These are phyloP conservation scores for Apodemus agrarius DNA, from an alignment of 2,797 vertebrate genomes.

Conservation along the genomic window DNA sequence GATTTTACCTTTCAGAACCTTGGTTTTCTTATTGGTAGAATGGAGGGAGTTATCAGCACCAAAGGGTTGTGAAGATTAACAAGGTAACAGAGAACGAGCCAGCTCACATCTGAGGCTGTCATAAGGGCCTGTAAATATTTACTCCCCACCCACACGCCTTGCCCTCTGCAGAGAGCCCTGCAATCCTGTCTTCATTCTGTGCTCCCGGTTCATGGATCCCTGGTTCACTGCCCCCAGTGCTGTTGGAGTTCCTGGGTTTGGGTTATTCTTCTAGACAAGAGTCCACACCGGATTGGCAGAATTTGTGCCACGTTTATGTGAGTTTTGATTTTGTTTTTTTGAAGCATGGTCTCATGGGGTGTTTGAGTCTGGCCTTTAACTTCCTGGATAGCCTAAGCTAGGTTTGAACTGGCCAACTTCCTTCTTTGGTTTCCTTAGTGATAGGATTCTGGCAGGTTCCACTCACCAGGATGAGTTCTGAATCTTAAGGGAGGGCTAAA, in stretches of 20 bases:
- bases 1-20: background rate
- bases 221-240: background rate
- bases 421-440: background rate
- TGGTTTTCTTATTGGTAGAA: slow-evolving; percentile 20
- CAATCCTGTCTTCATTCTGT: background rate
- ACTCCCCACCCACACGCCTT: background rate
- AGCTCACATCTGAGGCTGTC: background rate
- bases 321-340: background rate
- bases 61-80: background rate
- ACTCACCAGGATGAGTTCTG: background rate
- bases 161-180: background rate
- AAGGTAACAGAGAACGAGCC: slow-evolving; percentile 10
- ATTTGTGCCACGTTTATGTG: background rate
- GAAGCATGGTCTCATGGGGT: background rate
- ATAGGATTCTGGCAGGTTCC: background rate
- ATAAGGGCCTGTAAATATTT: background rate
- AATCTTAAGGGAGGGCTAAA: background rate
- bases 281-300: background rate
- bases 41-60: background rate
- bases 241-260: background rate
- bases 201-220: background rate
- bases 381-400: too few relatives aligned
- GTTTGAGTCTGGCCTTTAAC: background rate
- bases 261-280: background rate
- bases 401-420: background rate